Conservation (phyloP, 1,140 invertebrate genomes). For the Zaprionus kolodkinae region DNA sequence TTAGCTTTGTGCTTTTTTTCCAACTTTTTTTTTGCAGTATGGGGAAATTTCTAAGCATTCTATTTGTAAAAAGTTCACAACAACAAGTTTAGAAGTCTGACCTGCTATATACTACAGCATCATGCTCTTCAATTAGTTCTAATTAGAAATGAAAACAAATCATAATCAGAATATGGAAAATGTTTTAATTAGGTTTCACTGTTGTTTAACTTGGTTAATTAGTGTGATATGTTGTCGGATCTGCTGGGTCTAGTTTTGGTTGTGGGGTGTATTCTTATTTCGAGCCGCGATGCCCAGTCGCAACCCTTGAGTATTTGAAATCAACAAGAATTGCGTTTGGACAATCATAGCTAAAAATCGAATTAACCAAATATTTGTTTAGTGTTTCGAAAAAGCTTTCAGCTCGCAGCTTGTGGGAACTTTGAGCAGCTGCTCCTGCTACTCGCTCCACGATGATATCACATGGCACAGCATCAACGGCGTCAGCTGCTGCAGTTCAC, state of each 20-base stretch:
- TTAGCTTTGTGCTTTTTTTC: background rate
- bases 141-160: conserved; percentile 16
- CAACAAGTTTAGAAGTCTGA: background rate
- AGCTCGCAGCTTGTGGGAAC: conserved; percentile 29
- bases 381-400: conserved; percentile 43
- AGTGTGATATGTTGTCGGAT: background rate
- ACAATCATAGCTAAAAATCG: conserved; percentile 85
- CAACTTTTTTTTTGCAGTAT: background rate
- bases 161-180: conserved; percentile 6
- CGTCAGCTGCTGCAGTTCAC: conserved; percentile 63
- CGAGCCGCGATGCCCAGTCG: conserved; percentile 84
- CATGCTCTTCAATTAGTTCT: background rate
- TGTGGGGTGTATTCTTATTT: conserved; percentile 79
- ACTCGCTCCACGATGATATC: conserved; percentile 25
- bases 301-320: conserved; percentile 83
- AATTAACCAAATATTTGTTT: conserved; percentile 75
- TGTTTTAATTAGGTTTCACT: conserved; percentile 15
- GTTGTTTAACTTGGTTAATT: background rate
- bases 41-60: background rate
- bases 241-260: background rate
- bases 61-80: background rate
- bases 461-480: conserved; percentile 23
- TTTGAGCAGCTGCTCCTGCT: conserved; percentile 25
- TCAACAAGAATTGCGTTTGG: conserved; percentile 85
- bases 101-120: background rate